Conservation (phyloP, 2,888 invertebrate species). For the Creontiades dilutus region DNA sequence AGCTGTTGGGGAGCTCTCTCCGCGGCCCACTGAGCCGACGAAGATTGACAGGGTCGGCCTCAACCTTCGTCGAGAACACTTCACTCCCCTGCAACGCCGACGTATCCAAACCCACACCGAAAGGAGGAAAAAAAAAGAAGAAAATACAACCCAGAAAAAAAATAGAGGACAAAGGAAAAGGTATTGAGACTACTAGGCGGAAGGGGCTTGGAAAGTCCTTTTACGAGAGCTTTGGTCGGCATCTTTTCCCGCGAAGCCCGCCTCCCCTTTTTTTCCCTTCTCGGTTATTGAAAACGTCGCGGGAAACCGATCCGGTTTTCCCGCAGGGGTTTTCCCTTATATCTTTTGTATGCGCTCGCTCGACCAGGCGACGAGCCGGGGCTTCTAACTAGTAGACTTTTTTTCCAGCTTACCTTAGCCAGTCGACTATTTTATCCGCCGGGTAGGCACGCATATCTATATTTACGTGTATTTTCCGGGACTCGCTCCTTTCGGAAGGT, state of each 20-base stretch:
- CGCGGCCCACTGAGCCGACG: conserved; percentile 10
- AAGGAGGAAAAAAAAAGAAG: background rate
- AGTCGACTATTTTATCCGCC: background rate
- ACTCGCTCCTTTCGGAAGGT: too few relatives aligned
- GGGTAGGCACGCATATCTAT: background rate
- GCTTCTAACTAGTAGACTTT: background rate
- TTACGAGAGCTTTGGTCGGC: conserved; percentile 36
- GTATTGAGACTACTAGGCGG: conserved; percentile 28
- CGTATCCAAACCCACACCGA: background rate
- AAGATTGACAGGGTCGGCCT: conserved; percentile 20
- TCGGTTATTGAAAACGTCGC: conserved; percentile 30
- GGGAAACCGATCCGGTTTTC: conserved; percentile 3
- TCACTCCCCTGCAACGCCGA: conserved; percentile 13
- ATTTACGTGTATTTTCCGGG: background rate
- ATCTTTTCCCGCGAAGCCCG: background rate
- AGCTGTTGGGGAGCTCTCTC: background rate
- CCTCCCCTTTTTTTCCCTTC: background rate
- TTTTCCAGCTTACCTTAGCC: conserved; percentile 26
- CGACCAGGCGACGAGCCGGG: background rate
- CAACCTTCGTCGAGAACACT: background rate
- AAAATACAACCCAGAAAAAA: background rate
- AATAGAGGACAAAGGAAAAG: conserved; percentile 9
- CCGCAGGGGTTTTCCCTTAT: conserved; percentile 9
- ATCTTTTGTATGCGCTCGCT: conserved; percentile 27
- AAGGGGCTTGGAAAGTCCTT: background rate